Evolutionary conservation across 1,140 invertebrate species (phyloP), one percentile per base, ranked within the genome.

Genomic region (Pseudobourletiella spinata): DNA sequence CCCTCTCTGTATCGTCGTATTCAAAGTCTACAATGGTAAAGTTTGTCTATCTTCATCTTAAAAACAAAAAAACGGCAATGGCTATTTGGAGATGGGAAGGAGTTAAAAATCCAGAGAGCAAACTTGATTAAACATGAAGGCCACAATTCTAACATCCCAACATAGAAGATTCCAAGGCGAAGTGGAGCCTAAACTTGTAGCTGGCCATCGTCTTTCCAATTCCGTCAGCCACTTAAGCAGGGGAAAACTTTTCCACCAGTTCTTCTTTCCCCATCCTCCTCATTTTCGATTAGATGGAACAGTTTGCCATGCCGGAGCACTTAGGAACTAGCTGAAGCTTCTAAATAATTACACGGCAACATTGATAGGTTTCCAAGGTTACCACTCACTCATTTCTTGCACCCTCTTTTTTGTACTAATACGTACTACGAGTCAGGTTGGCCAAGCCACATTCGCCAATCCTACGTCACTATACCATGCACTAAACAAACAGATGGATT

Each of bases 81-180:
- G n/a, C n/a, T n/a, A n/a, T n/a, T n/a, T 51, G 48, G 48, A 51
- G 48, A 51, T 51, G 48, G 28, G 14, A 51, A 51, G 48, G 22
- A 51, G 22, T 51, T 51, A 51, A 51, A 51, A 51, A 51, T 51
- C 6, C 22, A 18, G 11, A 48, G 44, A 48, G 14, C 44, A 25
- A 51, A 51, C 28, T 51, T 26, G 28, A 51, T 51, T 51, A 51
- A 51, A 51, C 14, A 51, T 51, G 14, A 14, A 48, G 18, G 44
- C 22, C 48, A 26, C 3, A 22, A 51, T 51, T 51, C n/a, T 51
- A n/a, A 39, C 11, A 39, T 39, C 11, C 11, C 11, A 11, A 11
- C 11, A 39, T 39, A n/a, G 11, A 11, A n/a, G 11, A n/a, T n/a
- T 39, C 11, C 11, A n/a, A 39, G 35, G n/a, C 11, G 35, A n/a